Base-by-base conservation (phyloP, 1,140 invertebrate genomes). In the Anagrus nilaparvatae region DNA sequence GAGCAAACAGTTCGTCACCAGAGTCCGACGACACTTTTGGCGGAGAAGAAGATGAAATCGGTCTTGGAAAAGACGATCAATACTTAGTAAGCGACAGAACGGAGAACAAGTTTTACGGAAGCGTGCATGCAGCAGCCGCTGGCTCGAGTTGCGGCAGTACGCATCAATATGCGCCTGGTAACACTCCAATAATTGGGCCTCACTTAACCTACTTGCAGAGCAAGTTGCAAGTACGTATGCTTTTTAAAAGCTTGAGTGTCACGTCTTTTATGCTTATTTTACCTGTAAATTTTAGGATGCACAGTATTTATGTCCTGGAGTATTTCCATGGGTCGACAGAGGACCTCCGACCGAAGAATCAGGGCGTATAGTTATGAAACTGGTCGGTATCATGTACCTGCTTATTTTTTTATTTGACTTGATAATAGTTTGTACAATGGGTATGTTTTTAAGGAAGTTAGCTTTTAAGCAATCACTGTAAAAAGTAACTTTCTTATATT, bases 31-130 rank as follows among this genome's bases (percentile, higher is more conserved):
- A 87, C 58, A 85, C 83, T 8, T 77, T 81, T 51, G 80, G 80
- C 2, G 84, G 78, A 2, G 84, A 86, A 52, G 86, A 89, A 44
- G 80, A 82, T 40, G 81, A 83, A 18, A 81, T 79, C 49, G 67
- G 77, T 25, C 71, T 78, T 27, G 76, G 75, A 40, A 71, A 84
- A 28, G 86, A 88, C 52, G 86, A 90, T 60, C 81, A 87, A 52
- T 89, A 85, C 59, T 69, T 91, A 18, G 82, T 91, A n/a, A 82
- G 82, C 18, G 80, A 88, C 60, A 73, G 82, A 40, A 81, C 76
- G 9, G 86, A 89, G 59, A 86, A 87, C 52, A 86, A 88, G 60
- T 89, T 87, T 63, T 91, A 91, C 57, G 86, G 87, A 53, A 71
- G 64, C 34, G 61, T 68, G 12, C 65, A 67, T 30, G 63, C 63